phyloP scores from a whole-genome alignment of 2,797 vertebrate species.

The Geotrypetes seraphini region DNA sequence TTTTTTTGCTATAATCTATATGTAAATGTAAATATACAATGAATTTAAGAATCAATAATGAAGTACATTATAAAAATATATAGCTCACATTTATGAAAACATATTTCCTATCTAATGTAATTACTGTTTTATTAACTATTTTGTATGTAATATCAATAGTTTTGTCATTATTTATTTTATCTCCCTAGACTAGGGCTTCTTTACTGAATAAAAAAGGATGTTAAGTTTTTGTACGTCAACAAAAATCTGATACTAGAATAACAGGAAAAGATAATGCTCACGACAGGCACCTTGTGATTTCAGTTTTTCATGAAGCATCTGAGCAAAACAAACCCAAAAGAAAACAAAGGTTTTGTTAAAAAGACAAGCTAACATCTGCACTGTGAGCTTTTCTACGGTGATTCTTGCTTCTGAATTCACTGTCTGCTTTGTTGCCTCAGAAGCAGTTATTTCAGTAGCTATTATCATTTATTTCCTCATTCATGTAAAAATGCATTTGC shows the following conservation, averaged over 20 bases:
- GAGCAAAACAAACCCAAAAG: background rate
- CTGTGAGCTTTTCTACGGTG: no score
- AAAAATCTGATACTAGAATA: background rate
- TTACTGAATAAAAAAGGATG: conserved; percentile 45
- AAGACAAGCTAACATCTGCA: background rate
- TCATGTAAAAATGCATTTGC: conserved; percentile 13
- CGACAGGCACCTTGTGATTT: background rate
- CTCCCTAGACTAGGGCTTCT: conserved; percentile 39
- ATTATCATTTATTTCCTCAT: no score
- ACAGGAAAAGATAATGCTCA: background rate
- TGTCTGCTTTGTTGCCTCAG: no score
- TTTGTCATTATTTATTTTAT: conserved; percentile 25
- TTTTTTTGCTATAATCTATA: conserved; percentile 52
- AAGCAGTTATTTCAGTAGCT: no score
- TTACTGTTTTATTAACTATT: conserved; percentile 61
- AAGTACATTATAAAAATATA: conserved; percentile 45
- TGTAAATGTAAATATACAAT: conserved; percentile 60
- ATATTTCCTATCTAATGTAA: conserved; percentile 55
- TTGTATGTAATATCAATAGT: conserved; percentile 47
- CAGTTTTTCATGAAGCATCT: background rate
- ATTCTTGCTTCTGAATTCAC: no score
- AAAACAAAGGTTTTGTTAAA: background rate
- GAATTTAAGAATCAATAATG: conserved; percentile 42
- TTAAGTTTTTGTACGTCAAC: conserved; percentile 27
- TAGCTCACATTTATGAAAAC: conserved; percentile 47